phyloP scores from a whole-genome alignment of 2,797 vertebrate species.

The Taenioides sp. region DNA sequence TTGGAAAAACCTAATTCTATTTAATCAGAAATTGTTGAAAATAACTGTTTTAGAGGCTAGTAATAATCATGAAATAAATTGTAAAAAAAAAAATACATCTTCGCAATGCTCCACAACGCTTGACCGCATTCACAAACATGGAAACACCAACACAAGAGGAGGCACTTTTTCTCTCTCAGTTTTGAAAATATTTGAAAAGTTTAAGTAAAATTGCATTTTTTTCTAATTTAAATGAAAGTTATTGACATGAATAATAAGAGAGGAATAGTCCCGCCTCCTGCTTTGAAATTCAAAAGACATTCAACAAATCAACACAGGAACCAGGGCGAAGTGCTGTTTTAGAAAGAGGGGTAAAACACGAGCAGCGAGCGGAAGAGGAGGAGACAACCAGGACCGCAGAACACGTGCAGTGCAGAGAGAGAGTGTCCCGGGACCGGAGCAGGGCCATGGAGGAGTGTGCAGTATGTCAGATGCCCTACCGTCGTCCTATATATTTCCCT shows the following conservation, averaged over 20 bases:
- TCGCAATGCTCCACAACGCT: constrained; percentile 63
- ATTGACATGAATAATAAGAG: neutral
- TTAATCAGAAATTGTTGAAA: constrained; percentile 36
- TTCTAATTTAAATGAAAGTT: no score
- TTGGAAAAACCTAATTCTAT: constrained; percentile 48
- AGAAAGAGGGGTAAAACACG: constrained; percentile 64
- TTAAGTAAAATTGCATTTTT: neutral
- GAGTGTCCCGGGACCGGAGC: neutral
- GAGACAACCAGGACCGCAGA: constrained; percentile 73
- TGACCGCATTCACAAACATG: constrained; percentile 73
- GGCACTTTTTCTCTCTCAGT: constrained; percentile 15
- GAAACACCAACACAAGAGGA: constrained; percentile 55
- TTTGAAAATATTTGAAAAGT: neutral
- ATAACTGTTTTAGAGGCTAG: constrained; percentile 33
- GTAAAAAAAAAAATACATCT: constrained; percentile 29
- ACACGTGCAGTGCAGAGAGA: constrained; percentile 72
- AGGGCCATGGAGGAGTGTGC: neutral
- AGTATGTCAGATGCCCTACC: neutral
- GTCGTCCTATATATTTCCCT: no score
- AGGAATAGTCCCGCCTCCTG: constrained; percentile 62
- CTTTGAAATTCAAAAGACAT: constrained; percentile 49
- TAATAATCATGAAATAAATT: constrained; percentile 22
- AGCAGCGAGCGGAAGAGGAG: constrained; percentile 65
- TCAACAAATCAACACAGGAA: constrained; percentile 62
- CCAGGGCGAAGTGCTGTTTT: constrained; percentile 62